Conservation (phyloP, 2,797 vertebrate species). For the Dromococcyx pavoninus region DNA sequence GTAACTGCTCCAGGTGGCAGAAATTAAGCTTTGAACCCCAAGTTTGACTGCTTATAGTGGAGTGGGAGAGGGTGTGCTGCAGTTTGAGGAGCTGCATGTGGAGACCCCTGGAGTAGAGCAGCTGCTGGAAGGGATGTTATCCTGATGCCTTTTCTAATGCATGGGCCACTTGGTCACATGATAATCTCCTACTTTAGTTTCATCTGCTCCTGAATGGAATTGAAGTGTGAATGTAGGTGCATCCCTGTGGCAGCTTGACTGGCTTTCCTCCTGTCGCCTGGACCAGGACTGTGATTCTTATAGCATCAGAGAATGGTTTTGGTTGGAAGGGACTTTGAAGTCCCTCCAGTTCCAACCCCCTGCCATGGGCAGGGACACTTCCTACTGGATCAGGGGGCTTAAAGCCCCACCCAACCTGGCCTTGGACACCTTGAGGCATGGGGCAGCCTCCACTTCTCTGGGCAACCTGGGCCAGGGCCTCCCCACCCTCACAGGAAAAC, state of each 20-base stretch:
- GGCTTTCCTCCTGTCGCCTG: not conserved
- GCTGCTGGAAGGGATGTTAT: not conserved
- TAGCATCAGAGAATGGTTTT: too few relatives aligned
- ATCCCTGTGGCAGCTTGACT: fast-evolving
- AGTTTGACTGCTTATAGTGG: fast-evolving
- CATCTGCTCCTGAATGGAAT: not conserved
- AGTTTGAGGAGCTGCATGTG: not conserved
- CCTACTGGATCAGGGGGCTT: too few relatives aligned
- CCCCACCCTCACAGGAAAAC: too few relatives aligned
- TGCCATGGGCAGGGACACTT: too few relatives aligned
- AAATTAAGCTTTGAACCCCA: too few relatives aligned
- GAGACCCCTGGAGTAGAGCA: not conserved
- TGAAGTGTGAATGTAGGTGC: fast-evolving
- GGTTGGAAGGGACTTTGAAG: too few relatives aligned
- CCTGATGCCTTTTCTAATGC: not conserved
- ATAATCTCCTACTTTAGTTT: not conserved
- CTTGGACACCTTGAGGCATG: too few relatives aligned
- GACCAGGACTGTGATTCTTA: not conserved
- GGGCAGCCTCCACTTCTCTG: too few relatives aligned
- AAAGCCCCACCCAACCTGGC: too few relatives aligned
- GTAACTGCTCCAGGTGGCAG: not conserved
- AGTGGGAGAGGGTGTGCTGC: too few relatives aligned
- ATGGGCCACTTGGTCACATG: not conserved
- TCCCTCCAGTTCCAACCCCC: too few relatives aligned
- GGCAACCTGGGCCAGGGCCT: too few relatives aligned